Evolutionary conservation across 2,113 vertebrate species (phyloP).

Genomic region (Petaurus breviceps): DNA sequence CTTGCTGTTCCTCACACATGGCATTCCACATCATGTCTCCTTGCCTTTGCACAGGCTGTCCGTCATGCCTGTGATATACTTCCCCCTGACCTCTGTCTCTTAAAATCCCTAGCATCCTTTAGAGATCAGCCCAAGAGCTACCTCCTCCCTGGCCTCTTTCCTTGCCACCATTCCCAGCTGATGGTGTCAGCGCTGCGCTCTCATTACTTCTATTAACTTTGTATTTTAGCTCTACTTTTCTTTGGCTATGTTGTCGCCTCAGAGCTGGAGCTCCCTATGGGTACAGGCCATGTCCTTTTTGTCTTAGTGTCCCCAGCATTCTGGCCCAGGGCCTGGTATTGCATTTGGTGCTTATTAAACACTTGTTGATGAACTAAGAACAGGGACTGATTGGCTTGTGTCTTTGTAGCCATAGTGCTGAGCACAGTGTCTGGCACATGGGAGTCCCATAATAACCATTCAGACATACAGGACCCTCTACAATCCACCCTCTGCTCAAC

Average conservation of each 20-base stretch:
- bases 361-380: not conserved
- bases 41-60: not conserved
- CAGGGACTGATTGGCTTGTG: not conserved
- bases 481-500: not conserved
- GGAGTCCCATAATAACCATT: not conserved
- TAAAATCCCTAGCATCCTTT: not conserved
- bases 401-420: not conserved
- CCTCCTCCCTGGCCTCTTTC: not conserved
- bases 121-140: not conserved
- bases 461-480: not conserved
- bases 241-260: not conserved
- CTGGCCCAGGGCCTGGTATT: not conserved
- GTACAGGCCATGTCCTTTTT: not conserved
- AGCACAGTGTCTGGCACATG: not conserved
- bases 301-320: not conserved
- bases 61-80: not conserved
- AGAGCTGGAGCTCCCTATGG: not conserved
- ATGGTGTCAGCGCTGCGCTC: not conserved
- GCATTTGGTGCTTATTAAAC: not conserved
- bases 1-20: not conserved
- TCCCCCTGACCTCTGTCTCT: not conserved
- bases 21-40: not conserved
- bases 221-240: not conserved
- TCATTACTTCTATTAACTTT: not conserved
- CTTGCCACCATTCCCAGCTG: not conserved